These are phyloP conservation scores for Ceratosolen solmsi DNA, from an alignment of 1,140 invertebrate genomes.

Conservation along the genomic window DNA sequence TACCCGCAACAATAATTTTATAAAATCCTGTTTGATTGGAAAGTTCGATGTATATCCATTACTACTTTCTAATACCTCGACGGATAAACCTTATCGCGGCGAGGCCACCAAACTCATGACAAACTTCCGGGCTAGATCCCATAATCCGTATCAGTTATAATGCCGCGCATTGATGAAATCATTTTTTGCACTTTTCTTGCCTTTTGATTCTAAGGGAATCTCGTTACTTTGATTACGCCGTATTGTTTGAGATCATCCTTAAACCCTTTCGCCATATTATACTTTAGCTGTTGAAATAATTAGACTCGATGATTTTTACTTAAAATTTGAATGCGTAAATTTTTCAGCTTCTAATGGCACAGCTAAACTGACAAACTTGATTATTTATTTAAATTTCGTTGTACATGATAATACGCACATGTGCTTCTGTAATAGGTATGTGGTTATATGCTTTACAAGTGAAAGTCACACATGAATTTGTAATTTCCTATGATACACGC, in stretches of 20 bases:
- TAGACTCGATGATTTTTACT: neutral
- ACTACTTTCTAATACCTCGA: neutral
- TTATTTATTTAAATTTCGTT: neutral
- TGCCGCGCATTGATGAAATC: too few species aligned
- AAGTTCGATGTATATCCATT: neutral
- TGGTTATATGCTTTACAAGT: neutral
- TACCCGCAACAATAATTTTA: neutral
- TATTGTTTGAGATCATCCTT: neutral
- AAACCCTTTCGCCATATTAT: neutral
- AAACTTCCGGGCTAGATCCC: neutral
- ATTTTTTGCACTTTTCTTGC: too few species aligned
- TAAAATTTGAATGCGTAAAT: neutral
- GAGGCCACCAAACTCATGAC: neutral
- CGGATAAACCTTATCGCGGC: neutral
- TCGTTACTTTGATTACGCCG: too few species aligned
- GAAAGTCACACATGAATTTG: constrained; percentile 1
- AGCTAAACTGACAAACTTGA: neutral
- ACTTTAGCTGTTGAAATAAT: neutral
- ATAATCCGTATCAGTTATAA: too few species aligned
- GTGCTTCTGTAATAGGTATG: neutral
- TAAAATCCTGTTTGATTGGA: neutral
- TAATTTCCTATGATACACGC: neutral
- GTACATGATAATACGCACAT: neutral
- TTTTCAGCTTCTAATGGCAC: neutral
- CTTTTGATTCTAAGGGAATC: too few species aligned